Evolutionary conservation across 2,113 vertebrate species (phyloP), one percentile per base, ranked within the genome.

Genomic region (Aphyosemion australe): DNA sequence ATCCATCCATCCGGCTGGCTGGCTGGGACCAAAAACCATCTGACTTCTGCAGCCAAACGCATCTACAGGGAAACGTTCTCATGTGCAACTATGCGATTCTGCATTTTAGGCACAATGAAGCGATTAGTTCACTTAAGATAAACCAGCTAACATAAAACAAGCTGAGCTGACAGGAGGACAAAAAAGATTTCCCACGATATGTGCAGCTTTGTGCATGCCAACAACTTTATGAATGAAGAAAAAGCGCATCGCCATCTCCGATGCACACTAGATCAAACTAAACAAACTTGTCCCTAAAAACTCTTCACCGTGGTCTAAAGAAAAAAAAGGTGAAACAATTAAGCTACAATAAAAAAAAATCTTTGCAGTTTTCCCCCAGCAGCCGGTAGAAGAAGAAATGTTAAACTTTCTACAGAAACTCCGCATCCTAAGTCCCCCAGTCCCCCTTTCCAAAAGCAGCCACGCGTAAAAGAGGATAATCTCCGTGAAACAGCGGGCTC

Each of bases 161-260:
- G 41, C 16, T 8, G 18, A 26, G 4, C n/a, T 21, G 64, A 69
- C 57, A 67, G 4, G 47, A 32, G 55, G n/a, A 49, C 55, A 57
- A 56, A 51, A 32, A 3, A 1, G 6, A 26, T 39, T 67, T 72
- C 65, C 63, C 58, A 63, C 58, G n/a, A 49, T 65, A 15, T 39
- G 8, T 42, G 47, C 53, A 55, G 41, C 67, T 15, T 5, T 16
- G 52, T 54, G 69, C 45, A 34, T 43, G 58, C 70, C 78, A 69
- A 76, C 72, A 74, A 83, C 80, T 89, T 89, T 82, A 87, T 88
- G 89, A 91, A 88, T 91, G 88, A 66, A 77, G 56, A 10, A 12
- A 45, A 68, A 74, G 61, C 31, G 34, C 67, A 75, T 42, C 72
- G 66, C 65, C 81, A 72, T 75, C 75, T 61, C 53, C 45, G 57